Evolutionary conservation across 2,113 vertebrate genomes (phyloP).

Genomic region (Carettochelys insculpta): DNA sequence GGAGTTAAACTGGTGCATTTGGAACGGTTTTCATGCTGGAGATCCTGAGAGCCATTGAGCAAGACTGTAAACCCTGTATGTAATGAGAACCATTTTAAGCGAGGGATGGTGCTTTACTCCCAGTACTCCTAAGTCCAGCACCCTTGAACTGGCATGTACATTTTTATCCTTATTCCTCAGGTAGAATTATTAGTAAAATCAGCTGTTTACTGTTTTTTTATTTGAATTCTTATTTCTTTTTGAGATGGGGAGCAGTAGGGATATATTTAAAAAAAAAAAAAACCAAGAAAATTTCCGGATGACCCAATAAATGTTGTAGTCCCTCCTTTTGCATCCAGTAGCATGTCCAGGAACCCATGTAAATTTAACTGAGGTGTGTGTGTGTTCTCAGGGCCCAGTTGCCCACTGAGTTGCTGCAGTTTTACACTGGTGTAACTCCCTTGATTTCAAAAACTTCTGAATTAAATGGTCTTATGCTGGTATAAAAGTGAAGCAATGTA

Average conservation of each 20-base stretch:
- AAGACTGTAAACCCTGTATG: no score
- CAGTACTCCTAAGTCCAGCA: no score
- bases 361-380: background rate
- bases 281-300: background rate
- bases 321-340: background rate
- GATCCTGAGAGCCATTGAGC: no score
- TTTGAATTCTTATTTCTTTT: background rate
- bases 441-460: background rate
- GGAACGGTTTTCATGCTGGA: no score
- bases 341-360: background rate
- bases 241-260: background rate
- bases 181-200: background rate
- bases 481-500: background rate
- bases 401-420: background rate
- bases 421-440: background rate
- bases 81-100: no score
- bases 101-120: no score
- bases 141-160: no score
- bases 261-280: background rate
- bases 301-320: background rate
- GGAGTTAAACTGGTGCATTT: no score
- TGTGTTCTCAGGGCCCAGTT: background rate
- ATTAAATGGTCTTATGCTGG: background rate
- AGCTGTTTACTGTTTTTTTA: background rate
- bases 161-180: background rate